phyloP scores from a whole-genome alignment of 2,797 vertebrate genomes.

The Sebastolobus alascanus region DNA sequence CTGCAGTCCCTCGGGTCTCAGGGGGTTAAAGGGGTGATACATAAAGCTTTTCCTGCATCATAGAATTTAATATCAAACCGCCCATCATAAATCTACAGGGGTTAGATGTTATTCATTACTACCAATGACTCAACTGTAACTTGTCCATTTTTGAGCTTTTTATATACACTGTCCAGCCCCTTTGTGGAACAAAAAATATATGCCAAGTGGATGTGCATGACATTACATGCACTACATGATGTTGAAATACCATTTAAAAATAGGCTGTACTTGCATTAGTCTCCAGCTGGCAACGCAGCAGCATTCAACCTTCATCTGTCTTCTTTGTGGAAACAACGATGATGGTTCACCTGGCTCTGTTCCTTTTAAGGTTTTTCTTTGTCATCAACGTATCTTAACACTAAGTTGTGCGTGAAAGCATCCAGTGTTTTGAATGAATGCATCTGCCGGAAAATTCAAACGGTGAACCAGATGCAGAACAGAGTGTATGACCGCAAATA shows the following conservation, averaged over 20 bases:
- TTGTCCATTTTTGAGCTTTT: conserved; percentile 3
- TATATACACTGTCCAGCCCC: neutral
- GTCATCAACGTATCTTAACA: conserved; percentile 6
- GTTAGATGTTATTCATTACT: neutral
- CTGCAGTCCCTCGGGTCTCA: neutral
- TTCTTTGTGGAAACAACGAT: conserved; percentile 11
- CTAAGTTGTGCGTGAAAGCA: neutral
- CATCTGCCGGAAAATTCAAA: conserved; percentile 17
- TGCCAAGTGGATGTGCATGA: neutral
- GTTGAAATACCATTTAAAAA: conserved; percentile 25
- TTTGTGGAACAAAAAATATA: conserved; percentile 12
- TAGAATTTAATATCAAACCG: neutral
- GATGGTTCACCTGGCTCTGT: conserved; percentile 19
- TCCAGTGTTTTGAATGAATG: neutral
- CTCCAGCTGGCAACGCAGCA: conserved; percentile 15
- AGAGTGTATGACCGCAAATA: neutral
- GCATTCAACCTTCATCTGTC: conserved; percentile 8
- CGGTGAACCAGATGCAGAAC: neutral
- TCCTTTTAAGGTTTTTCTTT: neutral
- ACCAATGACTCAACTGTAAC: neutral
- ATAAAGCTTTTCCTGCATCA: neutral
- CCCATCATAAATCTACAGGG: neutral
- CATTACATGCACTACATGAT: conserved; percentile 3
- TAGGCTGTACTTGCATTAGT: neutral
- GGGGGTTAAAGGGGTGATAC: neutral